Percentiles rank a stretch among this genome's conserved stretches.
These are phyloP conservation scores for Lanius ludovicianus DNA, from an alignment of 2,113 vertebrate genomes.

Conservation along the genomic window DNA sequence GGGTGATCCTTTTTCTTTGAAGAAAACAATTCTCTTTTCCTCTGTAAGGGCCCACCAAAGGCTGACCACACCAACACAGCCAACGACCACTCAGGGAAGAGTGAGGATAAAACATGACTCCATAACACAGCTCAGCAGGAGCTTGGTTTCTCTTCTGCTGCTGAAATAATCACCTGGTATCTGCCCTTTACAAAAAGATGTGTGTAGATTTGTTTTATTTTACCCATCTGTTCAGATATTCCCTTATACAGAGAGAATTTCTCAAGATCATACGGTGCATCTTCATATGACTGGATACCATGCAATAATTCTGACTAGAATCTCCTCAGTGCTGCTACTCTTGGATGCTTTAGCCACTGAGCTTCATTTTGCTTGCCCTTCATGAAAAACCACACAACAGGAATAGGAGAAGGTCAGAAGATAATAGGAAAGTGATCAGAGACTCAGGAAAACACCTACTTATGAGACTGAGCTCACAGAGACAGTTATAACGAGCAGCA, in stretches of 20 bases:
- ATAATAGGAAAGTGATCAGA: not conserved
- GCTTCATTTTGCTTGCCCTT: not conserved
- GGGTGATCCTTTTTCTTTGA: not conserved
- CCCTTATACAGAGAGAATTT: not conserved
- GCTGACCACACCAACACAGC: not conserved
- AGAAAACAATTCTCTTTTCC: not conserved
- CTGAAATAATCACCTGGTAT: not conserved
- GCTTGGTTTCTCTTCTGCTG: not conserved
- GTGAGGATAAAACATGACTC: fast-evolving
- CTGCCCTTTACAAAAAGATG: not conserved
- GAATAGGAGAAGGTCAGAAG: not conserved
- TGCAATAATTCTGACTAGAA: not conserved
- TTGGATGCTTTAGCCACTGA: not conserved
- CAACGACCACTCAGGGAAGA: not conserved
- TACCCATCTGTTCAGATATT: not conserved
- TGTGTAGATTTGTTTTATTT: not conserved
- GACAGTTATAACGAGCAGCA: not conserved
- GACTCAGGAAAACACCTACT: not conserved
- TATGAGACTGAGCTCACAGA: not conserved
- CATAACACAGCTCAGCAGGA: not conserved
- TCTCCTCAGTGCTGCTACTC: not conserved
- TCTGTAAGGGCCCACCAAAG: not conserved
- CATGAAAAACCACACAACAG: not conserved
- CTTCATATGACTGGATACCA: not conserved
- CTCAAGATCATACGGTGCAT: not conserved